Base-by-base conservation (phyloP, 2,888 invertebrate species). In the Machimus rusticus region DNA sequence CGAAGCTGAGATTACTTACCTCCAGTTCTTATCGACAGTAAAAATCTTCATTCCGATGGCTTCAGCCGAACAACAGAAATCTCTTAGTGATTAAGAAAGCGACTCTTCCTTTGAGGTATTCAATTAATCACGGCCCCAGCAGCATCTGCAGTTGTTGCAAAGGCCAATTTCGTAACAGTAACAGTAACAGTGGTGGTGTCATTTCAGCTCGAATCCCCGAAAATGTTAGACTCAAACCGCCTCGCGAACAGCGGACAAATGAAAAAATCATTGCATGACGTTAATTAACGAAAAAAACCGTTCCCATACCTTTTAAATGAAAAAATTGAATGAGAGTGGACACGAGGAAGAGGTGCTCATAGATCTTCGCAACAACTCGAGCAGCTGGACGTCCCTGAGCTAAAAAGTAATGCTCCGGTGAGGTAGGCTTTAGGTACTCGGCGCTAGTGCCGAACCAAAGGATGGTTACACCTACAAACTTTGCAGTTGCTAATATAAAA, bases 321-420 rank as follows among this genome's bases (percentile, higher is more conserved):
- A 66, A 66, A 66, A 66, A 66, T 66, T 66, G 66, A 66, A 66
- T 66, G 23, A 66, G 66, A 66, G 66, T 66, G 66, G 66, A 66
- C 66, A 66, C 66, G 66, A 66, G 66, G 66, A 66, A 66, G 66
- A 66, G 66, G 66, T 66, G 66, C 66, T 66, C 66, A 66, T 66
- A 46, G 79, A 79, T 51, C 79, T 28, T 28, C 51, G 51, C 46
- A 51, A 51, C 79, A 28, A 43, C 8, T 79, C 57, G 82, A 66
- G 66, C 57, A 57, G 82, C 82, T 51, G 57, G 57, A 57, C 82
- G 82, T 57, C 82, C 82, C 82, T 82, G 82, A 82, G 55, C 82
- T 82, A 82, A 82, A 82, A 66, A 66, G 28, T 66, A 28, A 66
- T 12, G 5, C 66, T 66, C 8, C 66, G 66, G 12, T 66, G 66